A percentile compares a stretch with the other conserved stretches of the same genome.
Conservation (phyloP, 2,113 vertebrate genomes). For the Taurulus bubalis region DNA sequence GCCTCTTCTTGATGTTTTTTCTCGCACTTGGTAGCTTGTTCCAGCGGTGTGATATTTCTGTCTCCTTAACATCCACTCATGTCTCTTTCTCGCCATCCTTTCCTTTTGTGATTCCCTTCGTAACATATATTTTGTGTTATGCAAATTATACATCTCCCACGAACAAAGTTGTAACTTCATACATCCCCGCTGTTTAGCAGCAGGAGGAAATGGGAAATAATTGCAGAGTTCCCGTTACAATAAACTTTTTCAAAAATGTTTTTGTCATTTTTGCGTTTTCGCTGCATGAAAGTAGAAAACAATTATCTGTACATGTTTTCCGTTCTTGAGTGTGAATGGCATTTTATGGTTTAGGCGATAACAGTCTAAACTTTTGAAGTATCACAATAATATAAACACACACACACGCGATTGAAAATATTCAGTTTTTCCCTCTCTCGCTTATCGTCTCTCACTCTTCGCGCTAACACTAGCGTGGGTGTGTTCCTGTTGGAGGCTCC, state of each 20-base stretch:
- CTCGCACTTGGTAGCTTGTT: neutral
- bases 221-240: neutral
- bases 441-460: neutral
- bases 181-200: constrained; percentile 4
- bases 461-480: constrained; percentile 19
- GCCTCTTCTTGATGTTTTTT: neutral
- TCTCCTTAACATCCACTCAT: neutral
- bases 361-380: constrained; percentile 14
- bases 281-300: neutral
- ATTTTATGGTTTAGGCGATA: constrained; percentile 12
- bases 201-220: neutral
- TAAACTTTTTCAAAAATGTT: too few relatives aligned
- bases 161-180: neutral
- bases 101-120: constrained; percentile 8
- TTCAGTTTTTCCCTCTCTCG: constrained; percentile 4
- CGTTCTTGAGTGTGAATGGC: neutral
- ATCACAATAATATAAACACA: neutral
- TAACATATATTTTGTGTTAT: neutral
- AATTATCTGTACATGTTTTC: neutral
- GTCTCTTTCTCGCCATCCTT: neutral
- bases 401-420: constrained; percentile 15
- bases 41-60: neutral
- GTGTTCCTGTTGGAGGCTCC: constrained; percentile 1
- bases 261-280: constrained; percentile 8
- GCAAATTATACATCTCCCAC: neutral